Evolutionary conservation across 2,888 invertebrate genomes (phyloP).

Genomic region (Creontiades dilutus): DNA sequence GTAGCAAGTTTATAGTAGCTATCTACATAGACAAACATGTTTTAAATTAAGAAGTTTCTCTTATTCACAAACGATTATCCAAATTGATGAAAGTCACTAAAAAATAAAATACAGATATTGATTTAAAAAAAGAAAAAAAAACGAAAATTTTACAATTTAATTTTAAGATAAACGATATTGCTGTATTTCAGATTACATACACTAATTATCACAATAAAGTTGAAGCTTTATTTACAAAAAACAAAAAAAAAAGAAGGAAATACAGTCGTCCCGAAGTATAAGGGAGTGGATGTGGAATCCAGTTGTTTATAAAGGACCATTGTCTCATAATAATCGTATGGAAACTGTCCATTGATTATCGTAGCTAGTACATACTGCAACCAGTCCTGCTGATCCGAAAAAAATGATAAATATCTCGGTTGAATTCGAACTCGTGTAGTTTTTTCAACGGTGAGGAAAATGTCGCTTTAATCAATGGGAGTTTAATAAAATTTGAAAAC

Average conservation of each 20-base stretch:
- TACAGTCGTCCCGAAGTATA: slow-evolving; percentile 10
- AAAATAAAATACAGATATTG: background rate
- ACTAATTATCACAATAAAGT: slow-evolving; percentile 58
- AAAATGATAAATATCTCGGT: too few species aligned
- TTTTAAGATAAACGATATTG: slow-evolving; percentile 21
- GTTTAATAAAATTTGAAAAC: too few species aligned
- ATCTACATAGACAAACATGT: slow-evolving; percentile 2
- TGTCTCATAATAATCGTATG: too few species aligned
- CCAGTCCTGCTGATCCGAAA: too few species aligned
- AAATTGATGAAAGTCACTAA: background rate
- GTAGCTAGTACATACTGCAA: too few species aligned
- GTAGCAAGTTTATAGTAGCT: slow-evolving; percentile 49
- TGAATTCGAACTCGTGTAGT: too few species aligned
- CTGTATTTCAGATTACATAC: slow-evolving; percentile 40
- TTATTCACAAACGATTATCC: slow-evolving; percentile 26
- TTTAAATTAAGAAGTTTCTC: slow-evolving; percentile 28
- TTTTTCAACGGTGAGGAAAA: too few species aligned
- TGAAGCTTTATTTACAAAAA: slow-evolving; percentile 51
- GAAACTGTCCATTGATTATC: too few species aligned
- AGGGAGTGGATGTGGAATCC: background rate
- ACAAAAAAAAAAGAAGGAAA: background rate
- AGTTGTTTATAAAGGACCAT: background rate
- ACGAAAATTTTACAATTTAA: background rate
- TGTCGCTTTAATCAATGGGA: too few species aligned
- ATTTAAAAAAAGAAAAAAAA: slow-evolving; percentile 21